Conservation (phyloP, 2,113 vertebrate genomes). For the human (Homo sapiens) region GRCh38 chr1:8393501-8394000, state of each 20-base stretch:
- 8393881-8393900: not conserved
- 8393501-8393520: not conserved
- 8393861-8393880: not conserved
- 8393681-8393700: not conserved
- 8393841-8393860: not conserved
- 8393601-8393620: not conserved
- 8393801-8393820: constrained; percentile 20
- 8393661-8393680: not conserved
- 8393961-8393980: too few species aligned
- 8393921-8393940: not conserved
- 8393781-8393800: not conserved
- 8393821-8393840: not conserved
- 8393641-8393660: not conserved
- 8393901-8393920: not conserved
- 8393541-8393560: not conserved
- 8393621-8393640: not conserved
- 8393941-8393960: not conserved
- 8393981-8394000: not conserved
- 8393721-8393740: not conserved
- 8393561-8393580: not conserved
- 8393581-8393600: not conserved
- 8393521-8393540: not conserved
- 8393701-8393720: not conserved
- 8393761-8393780: not conserved
- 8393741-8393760: not conserved